Conservation (phyloP, 1,140 invertebrate species). For the Glomeris maerens region DNA sequence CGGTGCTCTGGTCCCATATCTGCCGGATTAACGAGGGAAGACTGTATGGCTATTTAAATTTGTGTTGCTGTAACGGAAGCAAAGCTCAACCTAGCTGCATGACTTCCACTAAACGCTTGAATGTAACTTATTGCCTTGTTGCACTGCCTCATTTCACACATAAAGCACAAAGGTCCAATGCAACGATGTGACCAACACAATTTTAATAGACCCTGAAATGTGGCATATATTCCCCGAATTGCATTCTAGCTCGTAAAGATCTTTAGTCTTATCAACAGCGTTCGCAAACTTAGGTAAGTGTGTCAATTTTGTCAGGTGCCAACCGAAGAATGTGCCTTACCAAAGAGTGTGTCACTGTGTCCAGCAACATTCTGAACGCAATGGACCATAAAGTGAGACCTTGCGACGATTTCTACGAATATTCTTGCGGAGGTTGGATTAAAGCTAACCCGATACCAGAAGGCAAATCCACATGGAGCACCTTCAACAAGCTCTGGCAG, state of each 20-base stretch:
- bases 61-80: no score
- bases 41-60: no score
- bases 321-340: conserved; percentile 70
- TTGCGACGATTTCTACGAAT: conserved; percentile 90
- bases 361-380: conserved; percentile 65
- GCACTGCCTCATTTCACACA: no score
- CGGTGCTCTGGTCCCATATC: no score
- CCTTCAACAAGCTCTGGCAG: conserved; percentile 84
- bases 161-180: no score
- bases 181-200: no score
- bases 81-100: no score
- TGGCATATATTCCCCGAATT: conserved; percentile 4
- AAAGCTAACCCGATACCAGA: conserved; percentile 74
- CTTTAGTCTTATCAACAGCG: conserved; percentile 7
- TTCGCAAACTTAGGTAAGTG: neutral
- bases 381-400: conserved; percentile 67
- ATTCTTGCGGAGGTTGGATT: conserved; percentile 85
- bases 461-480: conserved; percentile 84
- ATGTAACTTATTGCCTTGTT: no score
- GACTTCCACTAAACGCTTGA: no score
- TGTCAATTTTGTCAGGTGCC: conserved; percentile 17
- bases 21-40: no score
- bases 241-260: conserved; percentile 14
- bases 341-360: conserved; percentile 67
- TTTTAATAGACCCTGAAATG: conserved; percentile 1